These are phyloP conservation scores for Cephalopterus ornatus DNA, from an alignment of 2,113 vertebrate genomes.

Conservation along the genomic window DNA sequence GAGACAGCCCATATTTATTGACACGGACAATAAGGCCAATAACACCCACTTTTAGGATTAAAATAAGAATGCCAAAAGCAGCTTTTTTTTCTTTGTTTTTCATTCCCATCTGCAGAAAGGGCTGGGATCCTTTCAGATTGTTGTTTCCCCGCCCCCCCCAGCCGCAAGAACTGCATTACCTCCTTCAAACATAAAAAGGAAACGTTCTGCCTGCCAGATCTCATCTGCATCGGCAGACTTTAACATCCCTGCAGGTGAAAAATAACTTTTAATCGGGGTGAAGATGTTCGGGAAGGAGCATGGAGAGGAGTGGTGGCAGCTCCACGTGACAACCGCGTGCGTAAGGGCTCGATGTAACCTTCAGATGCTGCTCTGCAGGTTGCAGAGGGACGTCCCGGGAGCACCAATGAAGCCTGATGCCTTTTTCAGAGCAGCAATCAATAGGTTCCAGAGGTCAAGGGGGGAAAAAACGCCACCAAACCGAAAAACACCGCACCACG, in stretches of 20 bases:
- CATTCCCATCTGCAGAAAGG: not conserved
- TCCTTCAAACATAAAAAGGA: not conserved
- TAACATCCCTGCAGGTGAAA: not conserved
- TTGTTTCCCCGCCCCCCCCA: no score
- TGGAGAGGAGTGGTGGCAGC: not conserved
- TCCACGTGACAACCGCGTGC: no score
- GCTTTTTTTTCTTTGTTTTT: not conserved
- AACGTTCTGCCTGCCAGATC: fast-evolving
- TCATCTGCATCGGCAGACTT: not conserved
- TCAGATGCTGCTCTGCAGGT: not conserved
- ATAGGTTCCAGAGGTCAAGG: not conserved
- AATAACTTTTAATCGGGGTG: not conserved
- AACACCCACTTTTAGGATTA: not conserved
- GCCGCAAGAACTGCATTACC: not conserved
- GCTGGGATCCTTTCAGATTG: not conserved
- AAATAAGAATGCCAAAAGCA: not conserved
- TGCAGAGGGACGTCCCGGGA: not conserved
- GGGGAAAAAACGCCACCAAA: no score
- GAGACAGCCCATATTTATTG: not conserved
- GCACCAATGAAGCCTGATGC: not conserved
- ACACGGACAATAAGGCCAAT: not conserved
- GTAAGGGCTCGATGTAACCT: not conserved
- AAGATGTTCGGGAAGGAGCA: not conserved
- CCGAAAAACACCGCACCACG: no score
- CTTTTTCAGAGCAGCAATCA: not conserved